Evolutionary conservation across 2,888 invertebrate species (phyloP), one percentile per base, ranked within the genome.

Genomic region (Malachius bipustulatus): DNA sequence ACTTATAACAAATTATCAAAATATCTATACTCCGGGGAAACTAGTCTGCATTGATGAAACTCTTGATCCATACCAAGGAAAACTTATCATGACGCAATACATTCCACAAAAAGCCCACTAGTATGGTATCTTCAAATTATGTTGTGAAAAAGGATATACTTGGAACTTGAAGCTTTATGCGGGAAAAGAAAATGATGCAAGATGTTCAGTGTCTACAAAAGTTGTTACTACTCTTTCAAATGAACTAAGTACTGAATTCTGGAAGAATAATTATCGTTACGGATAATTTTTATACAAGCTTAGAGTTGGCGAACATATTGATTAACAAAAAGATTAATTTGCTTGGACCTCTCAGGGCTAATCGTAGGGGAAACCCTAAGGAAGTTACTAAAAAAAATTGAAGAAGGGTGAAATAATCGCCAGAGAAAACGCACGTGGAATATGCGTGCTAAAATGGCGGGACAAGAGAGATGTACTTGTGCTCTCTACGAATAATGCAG

Each of bases 371-470:
- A 6, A 19, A 19, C n/a, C 24, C 24, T n/a, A 19, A 19, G n/a
- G 24, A 19, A 6, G 24, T 19, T 8, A 19, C 24, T 8, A 19
- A 19, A 11, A 3, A 35, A 12, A 16, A 16, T 11, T 24, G 28
- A 15, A 30, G 35, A 27, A 12, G 11, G 15, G 14, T 16, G 16
- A 35, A 13, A 30, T 31, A 12, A 16, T 36, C 10, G 31, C 31
- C n/a, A n/a, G 15, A 11, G 36, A 36, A 31, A 31, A 29, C 13
- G 34, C 16, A 38, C 37, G 26, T 26, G 35, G 28, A 48, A 44
- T 19, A 6, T 42, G 44, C 37, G 37, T 52, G 10, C 29, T 48
- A 16, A 52, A 51, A 37, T 57, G 53, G 50, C n/a, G 24, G n/a
- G n/a, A n/a, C n/a, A n/a, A n/a, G n/a, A n/a, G n/a, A n/a, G n/a